Percentiles rank a stretch among this genome's conserved stretches.
phyloP scores from a whole-genome alignment of 2,113 vertebrate species.

The Poeciliopsis occidentalis region DNA sequence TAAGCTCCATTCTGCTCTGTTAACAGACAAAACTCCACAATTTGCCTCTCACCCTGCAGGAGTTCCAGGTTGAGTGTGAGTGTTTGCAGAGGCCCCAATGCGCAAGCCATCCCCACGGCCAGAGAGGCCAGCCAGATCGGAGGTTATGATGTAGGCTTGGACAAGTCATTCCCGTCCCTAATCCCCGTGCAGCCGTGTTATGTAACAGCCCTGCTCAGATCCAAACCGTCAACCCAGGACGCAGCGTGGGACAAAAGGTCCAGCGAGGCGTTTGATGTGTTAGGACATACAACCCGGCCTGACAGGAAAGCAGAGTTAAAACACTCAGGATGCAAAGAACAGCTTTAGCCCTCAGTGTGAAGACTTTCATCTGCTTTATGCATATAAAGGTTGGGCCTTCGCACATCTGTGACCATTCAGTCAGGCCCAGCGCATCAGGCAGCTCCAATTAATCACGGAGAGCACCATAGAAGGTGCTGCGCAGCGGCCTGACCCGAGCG shows the following conservation, averaged over 20 bases:
- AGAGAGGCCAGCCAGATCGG: slow-evolving; percentile 27
- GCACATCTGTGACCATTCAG: slow-evolving; percentile 69
- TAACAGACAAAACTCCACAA: slow-evolving; percentile 41
- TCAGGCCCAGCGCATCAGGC: slow-evolving; percentile 45
- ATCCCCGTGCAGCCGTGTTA: slow-evolving; percentile 51
- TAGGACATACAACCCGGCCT: slow-evolving; percentile 43
- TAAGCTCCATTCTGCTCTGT: slow-evolving; percentile 27
- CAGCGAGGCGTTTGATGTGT: slow-evolving; percentile 37
- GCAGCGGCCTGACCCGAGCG: slow-evolving; percentile 29
- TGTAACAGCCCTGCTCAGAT: slow-evolving; percentile 39
- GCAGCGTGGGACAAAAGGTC: slow-evolving; percentile 38
- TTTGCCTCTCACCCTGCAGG: slow-evolving; percentile 11
- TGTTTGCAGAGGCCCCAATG: slow-evolving; percentile 47
- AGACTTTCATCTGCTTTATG: slow-evolving; percentile 39
- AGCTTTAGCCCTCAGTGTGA: slow-evolving; percentile 20
- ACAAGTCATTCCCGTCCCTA: slow-evolving; percentile 53
- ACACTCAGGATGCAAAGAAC: slow-evolving; percentile 1
- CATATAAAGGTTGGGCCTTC: slow-evolving; percentile 8
- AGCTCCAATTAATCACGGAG: slow-evolving; percentile 55
- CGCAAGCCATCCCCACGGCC: slow-evolving; percentile 47
- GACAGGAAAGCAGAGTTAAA: slow-evolving; percentile 16
- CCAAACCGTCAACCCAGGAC: slow-evolving; percentile 13
- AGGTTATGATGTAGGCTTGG: slow-evolving; percentile 24
- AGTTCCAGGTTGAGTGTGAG: slow-evolving; percentile 40
- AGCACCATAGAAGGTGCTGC: not conserved